Percentiles rank a stretch among this genome's conserved stretches.
phyloP scores from a whole-genome alignment of 2,113 vertebrate genomes.

The Murina feae region DNA sequence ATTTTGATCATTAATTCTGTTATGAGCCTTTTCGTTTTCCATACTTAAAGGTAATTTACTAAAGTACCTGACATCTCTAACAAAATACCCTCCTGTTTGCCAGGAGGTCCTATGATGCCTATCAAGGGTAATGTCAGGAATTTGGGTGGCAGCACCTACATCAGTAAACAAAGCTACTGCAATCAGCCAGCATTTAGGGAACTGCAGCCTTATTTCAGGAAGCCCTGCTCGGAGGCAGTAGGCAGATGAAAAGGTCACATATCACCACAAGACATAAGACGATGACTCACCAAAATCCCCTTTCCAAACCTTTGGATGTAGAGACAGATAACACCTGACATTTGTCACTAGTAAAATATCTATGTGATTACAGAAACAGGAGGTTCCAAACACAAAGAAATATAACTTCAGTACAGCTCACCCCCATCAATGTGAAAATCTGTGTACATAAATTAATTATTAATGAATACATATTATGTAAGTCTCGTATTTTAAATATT shows the following conservation, averaged over 20 bases:
- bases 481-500: background rate
- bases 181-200: background rate
- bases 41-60: conserved; percentile 51
- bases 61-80: conserved; percentile 27
- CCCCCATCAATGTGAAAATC: background rate
- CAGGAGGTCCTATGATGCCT: background rate
- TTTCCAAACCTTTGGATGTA: background rate
- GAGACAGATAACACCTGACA: conserved; percentile 25
- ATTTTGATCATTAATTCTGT: conserved; percentile 28
- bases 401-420: background rate
- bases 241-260: background rate
- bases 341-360: background rate
- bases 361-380: background rate
- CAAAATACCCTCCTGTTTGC: conserved; percentile 17
- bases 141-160: too few relatives aligned
- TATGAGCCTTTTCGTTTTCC: conserved; percentile 47
- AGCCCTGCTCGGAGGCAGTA: background rate
- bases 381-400: background rate
- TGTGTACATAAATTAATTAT: background rate
- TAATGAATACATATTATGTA: background rate
- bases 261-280: background rate
- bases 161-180: background rate
- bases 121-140: conserved; percentile 32
- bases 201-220: conserved; percentile 43
- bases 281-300: conserved; percentile 57